These are phyloP conservation scores for Gephyroberyx darwinii DNA, from an alignment of 2,797 vertebrate genomes.

Conservation along the genomic window DNA sequence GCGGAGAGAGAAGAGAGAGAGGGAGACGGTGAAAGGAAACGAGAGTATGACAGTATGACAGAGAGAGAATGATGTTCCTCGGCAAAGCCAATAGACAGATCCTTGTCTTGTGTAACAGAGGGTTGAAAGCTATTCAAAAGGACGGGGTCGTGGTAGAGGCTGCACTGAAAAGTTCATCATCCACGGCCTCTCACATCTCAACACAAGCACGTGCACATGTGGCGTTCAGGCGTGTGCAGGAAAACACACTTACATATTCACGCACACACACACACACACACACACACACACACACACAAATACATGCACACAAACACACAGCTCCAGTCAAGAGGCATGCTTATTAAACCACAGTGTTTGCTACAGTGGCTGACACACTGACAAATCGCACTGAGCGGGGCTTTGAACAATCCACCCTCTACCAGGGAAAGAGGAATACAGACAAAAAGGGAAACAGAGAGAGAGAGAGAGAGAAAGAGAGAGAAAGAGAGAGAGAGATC, in stretches of 20 bases:
- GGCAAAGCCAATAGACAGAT: constrained; percentile 65
- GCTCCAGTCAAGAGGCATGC: constrained; percentile 30
- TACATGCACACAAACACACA: constrained; percentile 20
- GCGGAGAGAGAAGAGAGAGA: constrained; percentile 40
- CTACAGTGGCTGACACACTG: constrained; percentile 56
- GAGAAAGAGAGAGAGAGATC: constrained; percentile 1
- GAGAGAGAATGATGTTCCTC: constrained; percentile 37
- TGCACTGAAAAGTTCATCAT: constrained; percentile 51
- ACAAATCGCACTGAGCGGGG: constrained; percentile 59
- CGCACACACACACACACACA: constrained; percentile 1
- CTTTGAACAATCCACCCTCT: constrained; percentile 50
- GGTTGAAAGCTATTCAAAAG: constrained; percentile 62
- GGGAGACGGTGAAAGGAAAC: constrained; percentile 40
- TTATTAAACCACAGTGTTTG: constrained; percentile 70
- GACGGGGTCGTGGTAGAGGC: constrained; percentile 50
- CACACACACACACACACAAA: constrained; percentile 4
- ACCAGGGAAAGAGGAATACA: constrained; percentile 24
- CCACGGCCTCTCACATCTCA: constrained; percentile 59
- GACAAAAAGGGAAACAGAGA: constrained; percentile 22
- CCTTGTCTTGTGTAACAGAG: constrained; percentile 57
- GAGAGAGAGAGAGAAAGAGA: constrained; percentile 26
- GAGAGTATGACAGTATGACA: constrained; percentile 11
- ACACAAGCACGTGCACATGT: constrained; percentile 37
- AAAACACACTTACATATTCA: constrained; percentile 35
- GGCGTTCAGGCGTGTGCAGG: constrained; percentile 4